Evolutionary conservation across 2,113 vertebrate species (phyloP).

Genomic region (Anhinga anhinga): DNA sequence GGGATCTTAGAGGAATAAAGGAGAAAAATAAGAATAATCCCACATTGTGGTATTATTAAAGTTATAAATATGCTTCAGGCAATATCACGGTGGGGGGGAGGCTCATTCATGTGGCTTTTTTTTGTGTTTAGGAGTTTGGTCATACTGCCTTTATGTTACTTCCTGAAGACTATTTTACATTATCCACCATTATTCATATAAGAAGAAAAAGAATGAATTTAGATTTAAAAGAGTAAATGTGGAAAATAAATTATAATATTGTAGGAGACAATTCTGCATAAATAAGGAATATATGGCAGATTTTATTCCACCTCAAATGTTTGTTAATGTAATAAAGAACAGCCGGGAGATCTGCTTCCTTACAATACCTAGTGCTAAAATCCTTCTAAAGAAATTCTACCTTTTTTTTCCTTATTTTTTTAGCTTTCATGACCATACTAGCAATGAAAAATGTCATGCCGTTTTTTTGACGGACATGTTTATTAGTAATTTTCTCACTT

Average conservation of each 20-base stretch:
- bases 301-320: neutral
- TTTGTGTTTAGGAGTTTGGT: neutral
- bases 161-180: neutral
- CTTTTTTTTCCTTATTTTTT: neutral
- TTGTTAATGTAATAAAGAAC: neutral
- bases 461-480: neutral
- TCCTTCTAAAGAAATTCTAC: neutral
- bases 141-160: neutral
- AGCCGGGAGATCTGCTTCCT: neutral
- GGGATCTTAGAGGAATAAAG: neutral
- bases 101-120: accelerated
- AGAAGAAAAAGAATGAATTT: neutral
- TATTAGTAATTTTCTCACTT: neutral
- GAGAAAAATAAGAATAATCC: neutral
- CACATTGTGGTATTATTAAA: neutral
- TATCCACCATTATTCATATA: neutral
- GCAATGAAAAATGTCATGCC: neutral
- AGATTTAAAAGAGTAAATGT: neutral
- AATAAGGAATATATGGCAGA: neutral
- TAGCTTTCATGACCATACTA: neutral
- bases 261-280: neutral
- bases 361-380: neutral
- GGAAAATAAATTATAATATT: neutral
- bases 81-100: neutral
- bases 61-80: neutral